phyloP scores from a whole-genome alignment of 37 sponge, comb jelly and placozoan genomes.

The Spongia lamella region DNA sequence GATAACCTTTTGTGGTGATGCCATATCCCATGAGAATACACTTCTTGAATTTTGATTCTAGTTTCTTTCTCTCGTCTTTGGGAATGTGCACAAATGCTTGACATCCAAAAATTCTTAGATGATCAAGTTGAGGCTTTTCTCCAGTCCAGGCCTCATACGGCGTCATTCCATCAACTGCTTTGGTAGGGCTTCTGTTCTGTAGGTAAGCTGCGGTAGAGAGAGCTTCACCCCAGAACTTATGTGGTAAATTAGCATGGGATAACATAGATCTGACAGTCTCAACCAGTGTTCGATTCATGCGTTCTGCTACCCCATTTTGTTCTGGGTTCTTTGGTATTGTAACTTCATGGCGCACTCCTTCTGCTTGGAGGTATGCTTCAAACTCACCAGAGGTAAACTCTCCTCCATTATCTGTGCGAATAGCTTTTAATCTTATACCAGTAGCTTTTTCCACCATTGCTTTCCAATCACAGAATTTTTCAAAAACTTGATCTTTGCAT shows the following conservation, averaged over 20 bases:
- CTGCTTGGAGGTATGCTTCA: slow-evolving; percentile 1
- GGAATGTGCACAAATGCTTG: neutral
- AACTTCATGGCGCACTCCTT: slow-evolving; percentile 20
- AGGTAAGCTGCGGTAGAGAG: slow-evolving; percentile 22
- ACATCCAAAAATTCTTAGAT: slow-evolving; percentile 24
- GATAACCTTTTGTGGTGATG: slow-evolving; percentile 35
- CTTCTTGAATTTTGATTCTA: slow-evolving; percentile 22
- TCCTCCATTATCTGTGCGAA: slow-evolving; percentile 13
- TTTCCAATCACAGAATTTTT: slow-evolving; percentile 22
- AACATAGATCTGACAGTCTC: slow-evolving; percentile 22
- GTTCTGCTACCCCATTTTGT: slow-evolving; percentile 25
- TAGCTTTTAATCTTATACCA: neutral
- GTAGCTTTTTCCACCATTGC: slow-evolving; percentile 11
- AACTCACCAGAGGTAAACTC: slow-evolving; percentile 23
- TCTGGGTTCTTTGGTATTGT: slow-evolving; percentile 31
- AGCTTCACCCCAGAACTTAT: slow-evolving; percentile 11
- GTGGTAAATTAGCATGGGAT: slow-evolving; percentile 11
- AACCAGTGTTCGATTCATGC: slow-evolving; percentile 27
- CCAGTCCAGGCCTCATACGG: slow-evolving; percentile 24
- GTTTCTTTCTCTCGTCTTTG: slow-evolving; percentile 3
- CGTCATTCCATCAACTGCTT: slow-evolving; percentile 21
- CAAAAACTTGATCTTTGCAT: slow-evolving; percentile 11
- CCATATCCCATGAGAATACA: slow-evolving; percentile 46
- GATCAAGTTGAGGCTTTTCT: neutral
- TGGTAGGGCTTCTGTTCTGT: slow-evolving; percentile 3